Conservation (phyloP, 2,797 vertebrate genomes). For the Oreortyx pictus region DNA sequence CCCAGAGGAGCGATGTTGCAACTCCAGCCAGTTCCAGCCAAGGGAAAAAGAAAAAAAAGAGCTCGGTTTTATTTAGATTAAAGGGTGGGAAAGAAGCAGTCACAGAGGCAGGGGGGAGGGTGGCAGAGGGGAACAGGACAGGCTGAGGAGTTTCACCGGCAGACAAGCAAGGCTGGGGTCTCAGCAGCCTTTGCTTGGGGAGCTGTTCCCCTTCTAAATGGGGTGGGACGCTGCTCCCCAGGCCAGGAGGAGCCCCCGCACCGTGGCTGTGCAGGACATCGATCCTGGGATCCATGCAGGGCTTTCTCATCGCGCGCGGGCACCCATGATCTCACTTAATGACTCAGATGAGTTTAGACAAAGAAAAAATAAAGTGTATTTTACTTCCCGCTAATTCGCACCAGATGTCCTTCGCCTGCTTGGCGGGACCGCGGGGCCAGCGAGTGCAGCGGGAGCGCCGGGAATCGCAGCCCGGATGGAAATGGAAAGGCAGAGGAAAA, state of each 20-base stretch:
- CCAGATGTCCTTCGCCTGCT: constrained; percentile 68
- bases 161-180: background rate
- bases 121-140: constrained; percentile 43
- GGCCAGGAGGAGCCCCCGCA: background rate
- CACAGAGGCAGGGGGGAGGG: constrained; percentile 25
- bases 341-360: constrained; percentile 65
- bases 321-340: constrained; percentile 70
- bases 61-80: constrained; percentile 83
- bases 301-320: constrained; percentile 4
- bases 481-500: constrained; percentile 50
- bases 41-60: background rate
- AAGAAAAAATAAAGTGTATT: constrained; percentile 70
- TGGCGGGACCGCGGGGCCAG: background rate
- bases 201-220: background rate
- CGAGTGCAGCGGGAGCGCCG: constrained; percentile 52
- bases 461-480: constrained; percentile 36
- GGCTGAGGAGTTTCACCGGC: background rate
- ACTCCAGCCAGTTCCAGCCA: constrained; percentile 76
- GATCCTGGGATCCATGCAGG: background rate
- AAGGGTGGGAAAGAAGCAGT: constrained; percentile 80
- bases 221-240: accelerated
- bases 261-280: background rate
- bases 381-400: constrained; percentile 67
- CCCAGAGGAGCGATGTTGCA: constrained; percentile 79
- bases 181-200: background rate